phyloP scores from a whole-genome alignment of 2,113 vertebrate genomes.

The Leucoraja erinaceus region DNA sequence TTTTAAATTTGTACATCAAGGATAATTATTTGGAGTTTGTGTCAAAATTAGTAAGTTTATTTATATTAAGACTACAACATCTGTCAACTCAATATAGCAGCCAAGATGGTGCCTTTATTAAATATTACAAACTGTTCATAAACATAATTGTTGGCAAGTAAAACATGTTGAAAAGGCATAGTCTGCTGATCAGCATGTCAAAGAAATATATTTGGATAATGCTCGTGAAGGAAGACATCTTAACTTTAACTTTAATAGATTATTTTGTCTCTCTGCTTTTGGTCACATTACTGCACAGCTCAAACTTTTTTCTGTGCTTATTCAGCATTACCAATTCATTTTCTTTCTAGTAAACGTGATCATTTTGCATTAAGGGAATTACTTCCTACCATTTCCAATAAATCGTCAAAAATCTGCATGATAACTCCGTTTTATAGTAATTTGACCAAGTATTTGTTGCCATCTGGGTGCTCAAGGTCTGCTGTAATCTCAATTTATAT shows the following conservation, averaged over 20 bases:
- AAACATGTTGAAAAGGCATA: not conserved
- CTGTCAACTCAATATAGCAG: not conserved
- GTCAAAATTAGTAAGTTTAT: not conserved
- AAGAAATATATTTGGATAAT: not conserved
- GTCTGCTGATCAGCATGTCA: not conserved
- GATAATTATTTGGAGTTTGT: not conserved
- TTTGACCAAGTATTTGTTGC: conserved; percentile 24
- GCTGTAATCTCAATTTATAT: conserved; percentile 29
- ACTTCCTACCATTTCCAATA: not conserved
- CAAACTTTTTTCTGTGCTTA: not conserved
- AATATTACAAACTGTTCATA: not conserved
- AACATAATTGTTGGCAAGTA: conserved; percentile 4
- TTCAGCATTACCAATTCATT: not conserved
- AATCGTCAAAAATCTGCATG: not conserved
- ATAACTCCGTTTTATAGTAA: conserved; percentile 11
- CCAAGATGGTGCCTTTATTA: not conserved
- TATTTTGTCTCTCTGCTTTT: not conserved
- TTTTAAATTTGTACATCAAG: not conserved
- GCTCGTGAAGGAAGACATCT: not conserved
- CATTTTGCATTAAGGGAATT: not conserved
- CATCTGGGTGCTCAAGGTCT: conserved; percentile 23
- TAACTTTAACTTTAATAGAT: not conserved
- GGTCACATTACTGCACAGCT: conserved; percentile 3
- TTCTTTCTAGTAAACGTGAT: not conserved
- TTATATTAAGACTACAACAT: not conserved